Conservation (phyloP, 2,797 vertebrate species). For the Enteromius mattozi region DNA sequence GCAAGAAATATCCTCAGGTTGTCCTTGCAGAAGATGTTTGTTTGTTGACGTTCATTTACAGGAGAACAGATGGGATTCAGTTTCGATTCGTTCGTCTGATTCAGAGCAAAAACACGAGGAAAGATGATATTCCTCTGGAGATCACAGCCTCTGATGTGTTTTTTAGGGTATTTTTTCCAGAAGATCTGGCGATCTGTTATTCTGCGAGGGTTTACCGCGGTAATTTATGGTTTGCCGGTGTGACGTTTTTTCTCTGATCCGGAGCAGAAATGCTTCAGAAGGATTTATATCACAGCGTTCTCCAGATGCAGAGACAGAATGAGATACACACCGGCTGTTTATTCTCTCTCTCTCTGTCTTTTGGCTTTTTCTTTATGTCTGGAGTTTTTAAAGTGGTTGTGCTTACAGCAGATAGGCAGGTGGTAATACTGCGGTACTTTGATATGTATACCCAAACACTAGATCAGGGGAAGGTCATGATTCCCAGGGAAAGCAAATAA, state of each 20-base stretch:
- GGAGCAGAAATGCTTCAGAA: background rate
- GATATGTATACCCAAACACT: background rate
- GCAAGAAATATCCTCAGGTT: background rate
- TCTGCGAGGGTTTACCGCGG: slow-evolving; percentile 9
- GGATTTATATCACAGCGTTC: slow-evolving; percentile 25
- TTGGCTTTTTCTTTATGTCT: background rate
- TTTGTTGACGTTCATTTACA: background rate
- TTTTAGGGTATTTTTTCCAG: background rate
- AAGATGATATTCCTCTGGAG: background rate
- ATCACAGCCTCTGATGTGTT: background rate
- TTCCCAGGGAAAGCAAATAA: background rate
- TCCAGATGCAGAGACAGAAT: slow-evolving; percentile 13
- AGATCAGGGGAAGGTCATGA: background rate
- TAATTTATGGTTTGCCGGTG: slow-evolving; percentile 35
- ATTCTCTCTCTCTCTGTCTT: background rate
- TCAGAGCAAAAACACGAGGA: no score
- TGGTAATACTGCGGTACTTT: background rate
- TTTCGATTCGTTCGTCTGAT: background rate
- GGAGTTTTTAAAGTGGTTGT: background rate
- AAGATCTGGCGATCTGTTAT: background rate
- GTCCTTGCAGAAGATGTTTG: background rate
- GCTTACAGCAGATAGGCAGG: background rate
- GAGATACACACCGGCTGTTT: background rate
- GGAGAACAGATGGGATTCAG: background rate
- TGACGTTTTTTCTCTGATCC: background rate